phyloP scores from a whole-genome alignment of 2,113 vertebrate species.

The Ceratotherium simum region DNA sequence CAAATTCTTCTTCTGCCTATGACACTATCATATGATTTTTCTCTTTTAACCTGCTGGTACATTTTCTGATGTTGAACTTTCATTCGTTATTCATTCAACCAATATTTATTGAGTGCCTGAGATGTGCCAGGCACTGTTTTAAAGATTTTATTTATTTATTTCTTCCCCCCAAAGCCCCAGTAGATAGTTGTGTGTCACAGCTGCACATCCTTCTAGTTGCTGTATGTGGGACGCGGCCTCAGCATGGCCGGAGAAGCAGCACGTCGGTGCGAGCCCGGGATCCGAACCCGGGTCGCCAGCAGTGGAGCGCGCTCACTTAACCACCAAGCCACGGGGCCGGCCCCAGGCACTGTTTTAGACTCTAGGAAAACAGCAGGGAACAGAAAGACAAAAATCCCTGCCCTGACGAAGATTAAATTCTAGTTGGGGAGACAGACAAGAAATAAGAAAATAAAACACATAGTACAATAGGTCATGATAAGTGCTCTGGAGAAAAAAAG shows the following conservation, averaged over 20 bases:
- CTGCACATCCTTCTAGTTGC: too few species aligned
- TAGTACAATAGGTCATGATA: neutral
- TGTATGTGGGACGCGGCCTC: too few species aligned
- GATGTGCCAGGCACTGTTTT: too few species aligned
- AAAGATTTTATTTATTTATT: too few species aligned
- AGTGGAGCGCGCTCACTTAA: too few species aligned
- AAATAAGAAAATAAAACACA: neutral
- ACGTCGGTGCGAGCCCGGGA: too few species aligned
- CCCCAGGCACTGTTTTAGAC: neutral
- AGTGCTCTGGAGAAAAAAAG: neutral
- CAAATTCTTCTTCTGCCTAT: neutral
- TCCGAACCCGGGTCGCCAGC: too few species aligned
- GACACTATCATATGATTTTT: neutral
- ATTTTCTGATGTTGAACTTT: neutral
- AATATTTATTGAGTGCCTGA: neutral
- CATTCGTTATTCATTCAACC: neutral
- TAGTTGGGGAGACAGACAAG: neutral
- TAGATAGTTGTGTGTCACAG: too few species aligned
- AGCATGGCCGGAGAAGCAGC: too few species aligned
- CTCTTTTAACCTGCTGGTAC: neutral
- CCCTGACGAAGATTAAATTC: neutral
- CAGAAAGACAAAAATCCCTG: neutral
- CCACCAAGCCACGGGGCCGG: too few species aligned
- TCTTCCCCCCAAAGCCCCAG: too few species aligned
- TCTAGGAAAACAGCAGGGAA: neutral